Conservation (phyloP, 2,113 vertebrate species). For the Solea solea region DNA sequence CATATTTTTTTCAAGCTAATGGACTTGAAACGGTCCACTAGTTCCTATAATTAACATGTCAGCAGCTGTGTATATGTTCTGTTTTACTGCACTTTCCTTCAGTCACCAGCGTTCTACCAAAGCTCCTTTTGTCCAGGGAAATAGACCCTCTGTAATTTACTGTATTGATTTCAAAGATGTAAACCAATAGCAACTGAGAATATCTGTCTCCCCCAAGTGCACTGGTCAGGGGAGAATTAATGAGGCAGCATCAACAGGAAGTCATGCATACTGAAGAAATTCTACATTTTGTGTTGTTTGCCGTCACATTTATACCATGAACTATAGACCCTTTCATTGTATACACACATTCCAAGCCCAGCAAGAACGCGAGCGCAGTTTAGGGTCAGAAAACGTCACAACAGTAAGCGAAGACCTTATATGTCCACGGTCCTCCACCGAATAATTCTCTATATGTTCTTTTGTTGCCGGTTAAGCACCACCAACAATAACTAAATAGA, state of each 20-base stretch:
- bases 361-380: too few relatives aligned
- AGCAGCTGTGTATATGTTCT: conserved; percentile 13
- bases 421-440: too few relatives aligned
- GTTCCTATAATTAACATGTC: conserved; percentile 29
- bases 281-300: background rate
- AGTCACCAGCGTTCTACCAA: conserved; percentile 36
- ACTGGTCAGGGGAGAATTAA: conserved; percentile 1
- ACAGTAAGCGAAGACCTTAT: too few relatives aligned
- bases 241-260: conserved; percentile 16
- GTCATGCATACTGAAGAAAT: background rate
- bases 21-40: conserved; percentile 1
- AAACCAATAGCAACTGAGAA: conserved; percentile 25
- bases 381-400: too few relatives aligned
- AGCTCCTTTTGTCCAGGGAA: conserved; percentile 47
- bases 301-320: background rate
- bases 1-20: conserved; percentile 17
- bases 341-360: too few relatives aligned
- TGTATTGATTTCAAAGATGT: conserved; percentile 58
- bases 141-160: conserved; percentile 48
- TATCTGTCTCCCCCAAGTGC: background rate
- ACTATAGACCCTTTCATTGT: too few relatives aligned
- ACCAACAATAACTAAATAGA: too few relatives aligned
- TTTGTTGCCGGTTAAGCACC: too few relatives aligned
- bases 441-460: too few relatives aligned
- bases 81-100: conserved; percentile 23